Conservation (phyloP, 2,113 vertebrate species). For the Perca schrenkii region DNA sequence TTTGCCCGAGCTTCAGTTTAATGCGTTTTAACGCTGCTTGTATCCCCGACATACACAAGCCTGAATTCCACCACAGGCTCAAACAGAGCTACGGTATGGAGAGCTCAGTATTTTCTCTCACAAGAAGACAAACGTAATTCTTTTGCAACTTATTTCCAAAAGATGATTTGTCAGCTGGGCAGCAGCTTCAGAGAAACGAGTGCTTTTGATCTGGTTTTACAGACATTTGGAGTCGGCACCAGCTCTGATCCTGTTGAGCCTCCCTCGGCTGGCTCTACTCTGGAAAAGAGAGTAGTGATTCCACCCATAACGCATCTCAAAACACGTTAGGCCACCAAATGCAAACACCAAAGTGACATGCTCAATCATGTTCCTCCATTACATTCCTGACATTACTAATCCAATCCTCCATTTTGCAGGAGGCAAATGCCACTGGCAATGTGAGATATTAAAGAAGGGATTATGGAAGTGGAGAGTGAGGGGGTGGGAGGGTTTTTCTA, state of each 20-base stretch:
- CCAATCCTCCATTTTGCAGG: constrained; percentile 65
- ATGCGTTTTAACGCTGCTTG: constrained; percentile 57
- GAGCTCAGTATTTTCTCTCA: constrained; percentile 50
- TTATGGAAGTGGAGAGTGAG: constrained; percentile 66
- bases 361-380: constrained; percentile 60
- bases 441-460: constrained; percentile 74
- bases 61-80: constrained; percentile 50
- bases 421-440: constrained; percentile 60
- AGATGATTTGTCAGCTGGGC: constrained; percentile 67
- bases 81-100: constrained; percentile 11
- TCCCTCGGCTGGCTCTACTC: constrained; percentile 5
- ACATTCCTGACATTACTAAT: constrained; percentile 67
- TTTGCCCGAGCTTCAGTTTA: constrained; percentile 57
- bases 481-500: constrained; percentile 13
- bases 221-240: constrained; percentile 20
- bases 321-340: constrained; percentile 48
- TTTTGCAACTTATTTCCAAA: constrained; percentile 49
- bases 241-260: constrained; percentile 47
- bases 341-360: constrained; percentile 40
- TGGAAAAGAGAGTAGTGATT: constrained; percentile 27
- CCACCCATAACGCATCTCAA: constrained; percentile 27
- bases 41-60: constrained; percentile 49
- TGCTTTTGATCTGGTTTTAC: constrained; percentile 57
- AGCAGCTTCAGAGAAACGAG: constrained; percentile 40
- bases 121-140: constrained; percentile 48